These are phyloP conservation scores for Nycticorax nycticorax DNA, from an alignment of 2,113 vertebrate species.

Conservation along the genomic window DNA sequence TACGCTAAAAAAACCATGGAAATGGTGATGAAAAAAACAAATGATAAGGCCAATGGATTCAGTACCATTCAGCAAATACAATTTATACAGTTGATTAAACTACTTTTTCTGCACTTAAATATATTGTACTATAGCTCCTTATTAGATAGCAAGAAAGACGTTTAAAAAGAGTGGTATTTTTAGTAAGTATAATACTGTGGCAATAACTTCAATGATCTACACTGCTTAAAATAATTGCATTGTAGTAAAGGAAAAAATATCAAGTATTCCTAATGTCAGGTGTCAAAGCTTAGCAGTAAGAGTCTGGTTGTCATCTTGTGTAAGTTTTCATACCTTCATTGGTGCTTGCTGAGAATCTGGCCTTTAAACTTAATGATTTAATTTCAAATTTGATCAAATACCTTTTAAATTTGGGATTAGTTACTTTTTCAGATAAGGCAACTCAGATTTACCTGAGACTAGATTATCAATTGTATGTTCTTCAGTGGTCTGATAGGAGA, in stretches of 20 bases:
- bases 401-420: neutral
- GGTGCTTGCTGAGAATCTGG: neutral
- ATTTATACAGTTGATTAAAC: neutral
- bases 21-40: neutral
- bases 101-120: neutral
- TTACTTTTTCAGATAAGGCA: neutral
- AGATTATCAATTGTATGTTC: neutral
- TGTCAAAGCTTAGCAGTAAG: neutral
- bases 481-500: neutral
- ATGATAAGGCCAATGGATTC: neutral
- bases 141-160: neutral
- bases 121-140: neutral
- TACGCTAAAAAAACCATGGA: neutral
- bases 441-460: neutral
- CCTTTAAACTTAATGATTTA: neutral
- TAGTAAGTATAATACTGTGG: neutral
- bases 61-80: neutral
- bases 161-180: neutral
- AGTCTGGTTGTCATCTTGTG: neutral
- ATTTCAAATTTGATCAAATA: neutral
- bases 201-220: neutral
- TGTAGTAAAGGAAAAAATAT: neutral
- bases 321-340: neutral
- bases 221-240: neutral
- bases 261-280: neutral